phyloP scores from a whole-genome alignment of 2,888 invertebrate genomes.

The Drosophila anomalipes region DNA sequence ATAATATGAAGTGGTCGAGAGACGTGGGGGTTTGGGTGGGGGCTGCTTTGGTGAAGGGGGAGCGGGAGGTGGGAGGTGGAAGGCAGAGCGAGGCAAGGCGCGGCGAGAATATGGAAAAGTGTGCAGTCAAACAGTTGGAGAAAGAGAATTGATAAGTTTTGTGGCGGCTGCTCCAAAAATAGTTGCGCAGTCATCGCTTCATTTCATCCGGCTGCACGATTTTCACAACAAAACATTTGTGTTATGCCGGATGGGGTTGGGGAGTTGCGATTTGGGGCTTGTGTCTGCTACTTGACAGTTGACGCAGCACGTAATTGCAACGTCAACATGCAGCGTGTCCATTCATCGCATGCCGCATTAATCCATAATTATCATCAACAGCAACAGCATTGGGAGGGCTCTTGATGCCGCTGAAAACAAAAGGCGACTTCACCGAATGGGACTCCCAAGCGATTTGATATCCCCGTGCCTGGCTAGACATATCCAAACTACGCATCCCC shows the following conservation, averaged over 20 bases:
- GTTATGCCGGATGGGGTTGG: slow-evolving; percentile 4
- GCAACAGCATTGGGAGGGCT: slow-evolving; percentile 21
- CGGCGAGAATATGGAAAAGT: slow-evolving; percentile 6
- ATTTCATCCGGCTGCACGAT: slow-evolving; percentile 52
- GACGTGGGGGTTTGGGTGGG: slow-evolving; percentile 3
- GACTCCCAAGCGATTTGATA: slow-evolving; percentile 32
- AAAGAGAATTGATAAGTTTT: slow-evolving; percentile 57
- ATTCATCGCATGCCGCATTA: slow-evolving; percentile 61
- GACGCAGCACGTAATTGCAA: slow-evolving; percentile 15
- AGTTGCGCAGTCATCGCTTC: slow-evolving; percentile 60
- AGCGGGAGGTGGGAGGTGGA: neutral
- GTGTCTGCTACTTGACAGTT: neutral
- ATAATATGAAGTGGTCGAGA: slow-evolving; percentile 49
- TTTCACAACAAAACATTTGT: slow-evolving; percentile 11
- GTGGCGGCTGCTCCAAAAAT: slow-evolving; percentile 66
- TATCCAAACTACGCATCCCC: neutral
- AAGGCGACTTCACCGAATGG: slow-evolving; percentile 22
- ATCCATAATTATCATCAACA: slow-evolving; percentile 45
- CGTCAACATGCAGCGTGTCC: slow-evolving; percentile 45
- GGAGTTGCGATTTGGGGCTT: neutral
- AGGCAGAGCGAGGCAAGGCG: neutral
- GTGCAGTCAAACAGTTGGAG: slow-evolving; percentile 39
- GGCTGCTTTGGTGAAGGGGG: neutral
- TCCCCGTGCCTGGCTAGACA: slow-evolving; percentile 28
- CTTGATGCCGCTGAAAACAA: slow-evolving; percentile 46